A percentile compares a stretch with the other conserved stretches of the same genome.
Evolutionary conservation across 1,140 invertebrate species (phyloP).

Genomic region (Danaus melanippus): DNA sequence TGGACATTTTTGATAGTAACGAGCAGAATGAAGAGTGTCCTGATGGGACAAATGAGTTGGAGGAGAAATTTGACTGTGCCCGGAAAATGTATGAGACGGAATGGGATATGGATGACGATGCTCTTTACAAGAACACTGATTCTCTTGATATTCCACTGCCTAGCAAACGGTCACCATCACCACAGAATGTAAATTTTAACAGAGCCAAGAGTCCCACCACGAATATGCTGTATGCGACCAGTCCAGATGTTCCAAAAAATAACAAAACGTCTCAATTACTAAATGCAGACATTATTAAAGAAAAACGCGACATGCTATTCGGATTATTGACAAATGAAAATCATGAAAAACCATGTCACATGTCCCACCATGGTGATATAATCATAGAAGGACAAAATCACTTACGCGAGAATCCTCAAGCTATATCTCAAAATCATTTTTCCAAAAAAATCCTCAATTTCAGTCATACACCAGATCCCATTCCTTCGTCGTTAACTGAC

Average conservation of each 20-base stretch:
- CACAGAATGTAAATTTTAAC: slow-evolving; percentile 25
- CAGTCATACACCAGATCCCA: slow-evolving; percentile 16
- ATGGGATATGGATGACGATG: slow-evolving; percentile 69
- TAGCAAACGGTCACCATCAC: slow-evolving; percentile 24
- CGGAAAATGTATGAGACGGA: slow-evolving; percentile 44
- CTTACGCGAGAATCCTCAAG: slow-evolving; percentile 5
- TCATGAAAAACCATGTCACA: slow-evolving; percentile 13
- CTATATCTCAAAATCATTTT: slow-evolving; percentile 1
- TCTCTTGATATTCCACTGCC: slow-evolving; percentile 18
- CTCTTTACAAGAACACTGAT: slow-evolving; percentile 57
- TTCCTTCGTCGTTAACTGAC: slow-evolving; percentile 26
- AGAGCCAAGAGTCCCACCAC: slow-evolving; percentile 35
- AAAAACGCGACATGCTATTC: slow-evolving; percentile 42
- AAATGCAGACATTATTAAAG: slow-evolving; percentile 31
- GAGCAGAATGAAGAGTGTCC: slow-evolving; percentile 31
- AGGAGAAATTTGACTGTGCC: slow-evolving; percentile 34
- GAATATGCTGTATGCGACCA: slow-evolving; percentile 34
- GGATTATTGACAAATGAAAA: slow-evolving; percentile 40
- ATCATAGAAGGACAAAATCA: neutral
- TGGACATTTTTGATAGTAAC: slow-evolving; percentile 55
- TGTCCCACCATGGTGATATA: too few relatives aligned
- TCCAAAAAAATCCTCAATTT: neutral
- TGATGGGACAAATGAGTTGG: slow-evolving; percentile 33
- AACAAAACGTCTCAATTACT: slow-evolving; percentile 15
- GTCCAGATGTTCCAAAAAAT: slow-evolving; percentile 19